phyloP scores from a whole-genome alignment of 2,797 vertebrate species.

The Naso thynnoides region DNA sequence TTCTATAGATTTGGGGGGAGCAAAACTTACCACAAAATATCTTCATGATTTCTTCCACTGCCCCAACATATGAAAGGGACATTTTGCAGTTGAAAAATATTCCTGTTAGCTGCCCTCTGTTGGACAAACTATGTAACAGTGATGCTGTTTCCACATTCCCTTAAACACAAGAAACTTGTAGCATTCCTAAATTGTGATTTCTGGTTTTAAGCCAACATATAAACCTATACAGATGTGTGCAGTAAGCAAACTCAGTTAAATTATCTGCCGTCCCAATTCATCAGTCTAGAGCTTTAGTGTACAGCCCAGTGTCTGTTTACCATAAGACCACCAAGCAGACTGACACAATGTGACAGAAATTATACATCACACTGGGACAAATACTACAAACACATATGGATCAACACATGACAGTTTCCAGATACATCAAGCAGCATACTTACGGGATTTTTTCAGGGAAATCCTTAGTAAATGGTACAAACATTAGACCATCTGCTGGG shows the following conservation, averaged over 20 bases:
- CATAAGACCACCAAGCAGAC: not conserved
- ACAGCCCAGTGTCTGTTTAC: not conserved
- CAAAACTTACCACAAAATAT: too few relatives aligned
- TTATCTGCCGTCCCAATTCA: too few relatives aligned
- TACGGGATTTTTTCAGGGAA: not conserved
- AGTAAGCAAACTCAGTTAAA: too few relatives aligned
- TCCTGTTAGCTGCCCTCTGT: too few relatives aligned
- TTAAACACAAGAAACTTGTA: not conserved
- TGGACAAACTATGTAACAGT: not conserved
- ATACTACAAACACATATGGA: not conserved
- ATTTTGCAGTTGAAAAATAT: too few relatives aligned
- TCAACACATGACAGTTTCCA: not conserved
- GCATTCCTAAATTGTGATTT: not conserved
- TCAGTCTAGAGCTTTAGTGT: too few relatives aligned
- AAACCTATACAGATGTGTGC: too few relatives aligned
- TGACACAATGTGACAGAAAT: not conserved
- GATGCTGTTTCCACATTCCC: not conserved
- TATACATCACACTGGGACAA: not conserved
- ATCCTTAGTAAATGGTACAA: not conserved
- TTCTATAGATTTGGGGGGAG: too few relatives aligned
- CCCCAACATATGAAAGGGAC: too few relatives aligned
- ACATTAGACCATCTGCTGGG: not conserved
- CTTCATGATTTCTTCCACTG: too few relatives aligned
- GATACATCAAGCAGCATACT: slow-evolving; percentile 22
- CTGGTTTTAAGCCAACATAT: not conserved